Evolutionary conservation across 2,888 invertebrate species (phyloP), one percentile per base, ranked within the genome.

Genomic region (Lithosia quadra): DNA sequence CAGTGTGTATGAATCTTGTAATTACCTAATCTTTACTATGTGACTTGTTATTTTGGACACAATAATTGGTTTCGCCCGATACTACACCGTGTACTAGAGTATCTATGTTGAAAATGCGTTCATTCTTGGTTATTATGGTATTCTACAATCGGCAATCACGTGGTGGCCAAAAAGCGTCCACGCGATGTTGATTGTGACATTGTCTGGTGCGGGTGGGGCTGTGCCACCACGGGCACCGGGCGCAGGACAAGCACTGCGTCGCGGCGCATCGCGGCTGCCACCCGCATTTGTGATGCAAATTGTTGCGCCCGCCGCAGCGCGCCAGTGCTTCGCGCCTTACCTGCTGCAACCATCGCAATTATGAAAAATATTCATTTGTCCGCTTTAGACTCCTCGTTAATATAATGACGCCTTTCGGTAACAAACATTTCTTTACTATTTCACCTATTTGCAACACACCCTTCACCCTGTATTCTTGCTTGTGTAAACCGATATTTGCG

Each of bases 171-270:
- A 94, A 95, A 93, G 91, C 94, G 91, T 91, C 91, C 90, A 91
- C 92, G 92, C 92, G 92, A 88, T 90, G 94, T 92, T 94, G 94
- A 95, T 95, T 95, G 94, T 94, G 91, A 92, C 90, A 95, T 95
- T 95, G 95, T 95, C 90, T 91, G 90, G 80, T 85, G 84, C 84
- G 86, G 86, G 89, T 84, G 86, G 86, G 72, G 75, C 22, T 60
- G 33, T 55, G 71, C 68, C 59, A 59, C 88, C 82, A 84, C 82
- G 83, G 82, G 81, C 85, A 83, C 83, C 80, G 65, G 73, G 77
- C 78, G 84, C 84, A 74, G 81, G 81, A 80, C 84, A 80, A 63
- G 60, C 81, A 83, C 83, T 81, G 85, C 85, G 71, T 64, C 76
- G 81, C 82, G 86, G 86, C 86, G 88, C 86, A 83, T 84, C 90